phyloP scores from a whole-genome alignment of 2,888 invertebrate genomes.

The Celastrina argiolus region DNA sequence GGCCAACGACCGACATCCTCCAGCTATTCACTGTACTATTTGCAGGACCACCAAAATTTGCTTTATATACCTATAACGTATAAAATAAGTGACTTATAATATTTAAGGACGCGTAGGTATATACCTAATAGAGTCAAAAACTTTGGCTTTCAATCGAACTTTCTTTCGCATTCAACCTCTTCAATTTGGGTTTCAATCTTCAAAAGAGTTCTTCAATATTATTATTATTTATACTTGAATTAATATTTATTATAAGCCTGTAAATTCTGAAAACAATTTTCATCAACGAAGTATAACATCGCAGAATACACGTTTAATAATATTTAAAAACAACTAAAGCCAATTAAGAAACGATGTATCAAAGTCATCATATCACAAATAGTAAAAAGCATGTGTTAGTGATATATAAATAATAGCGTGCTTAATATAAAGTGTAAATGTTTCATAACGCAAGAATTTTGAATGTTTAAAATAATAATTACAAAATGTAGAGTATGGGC shows the following conservation, averaged over 20 bases:
- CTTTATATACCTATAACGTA: too few species aligned
- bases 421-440: neutral
- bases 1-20: constrained; percentile 62
- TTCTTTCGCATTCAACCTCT: neutral
- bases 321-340: too few species aligned
- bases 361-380: too few species aligned
- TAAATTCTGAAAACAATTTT: neutral
- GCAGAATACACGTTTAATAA: neutral
- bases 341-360: neutral
- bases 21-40: constrained; percentile 27
- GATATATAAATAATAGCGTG: neutral
- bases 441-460: neutral
- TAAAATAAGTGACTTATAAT: too few species aligned
- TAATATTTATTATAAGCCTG: neutral
- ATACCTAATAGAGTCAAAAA: neutral
- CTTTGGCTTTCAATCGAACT: neutral
- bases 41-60: neutral
- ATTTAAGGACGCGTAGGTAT: too few species aligned
- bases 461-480: constrained; percentile 10
- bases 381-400: neutral
- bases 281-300: neutral
- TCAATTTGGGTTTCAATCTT: too few species aligned
- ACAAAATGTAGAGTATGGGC: constrained; percentile 32
- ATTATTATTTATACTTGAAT: too few species aligned
- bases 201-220: too few species aligned